phyloP scores from a whole-genome alignment of 2,888 invertebrate species.

The Pyrrhia umbra region DNA sequence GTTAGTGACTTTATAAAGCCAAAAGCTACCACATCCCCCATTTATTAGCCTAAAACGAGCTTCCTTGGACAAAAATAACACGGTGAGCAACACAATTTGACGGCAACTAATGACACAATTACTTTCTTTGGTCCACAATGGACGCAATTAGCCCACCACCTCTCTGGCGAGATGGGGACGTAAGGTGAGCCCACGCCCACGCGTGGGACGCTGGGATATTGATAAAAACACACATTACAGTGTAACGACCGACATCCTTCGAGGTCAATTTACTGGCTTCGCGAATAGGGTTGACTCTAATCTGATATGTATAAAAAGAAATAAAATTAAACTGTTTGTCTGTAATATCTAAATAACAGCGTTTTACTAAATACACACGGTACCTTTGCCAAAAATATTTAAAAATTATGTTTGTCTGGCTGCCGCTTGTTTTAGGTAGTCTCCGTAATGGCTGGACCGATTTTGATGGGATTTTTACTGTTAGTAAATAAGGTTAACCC shows the following conservation, averaged over 20 bases:
- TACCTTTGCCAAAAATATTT: too few relatives aligned
- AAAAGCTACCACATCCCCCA: slow-evolving; percentile 21
- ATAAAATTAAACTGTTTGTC: too few relatives aligned
- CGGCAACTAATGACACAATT: slow-evolving; percentile 54
- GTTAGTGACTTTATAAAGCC: slow-evolving; percentile 3
- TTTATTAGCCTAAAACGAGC: slow-evolving; percentile 19
- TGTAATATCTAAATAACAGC: too few relatives aligned
- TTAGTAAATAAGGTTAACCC: too few relatives aligned
- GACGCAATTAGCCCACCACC: slow-evolving; percentile 42
- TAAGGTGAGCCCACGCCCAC: slow-evolving; percentile 32
- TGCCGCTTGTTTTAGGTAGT: too few relatives aligned
- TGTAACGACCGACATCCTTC: slow-evolving; percentile 17
- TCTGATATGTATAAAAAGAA: too few relatives aligned
- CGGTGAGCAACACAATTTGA: slow-evolving; percentile 40
- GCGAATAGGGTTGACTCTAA: not conserved
- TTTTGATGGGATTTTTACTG: too few relatives aligned
- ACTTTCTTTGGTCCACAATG: slow-evolving; percentile 47
- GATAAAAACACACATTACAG: slow-evolving; percentile 36
- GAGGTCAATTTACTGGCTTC: slow-evolving; percentile 26
- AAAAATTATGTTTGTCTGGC: too few relatives aligned
- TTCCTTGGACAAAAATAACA: slow-evolving; percentile 33
- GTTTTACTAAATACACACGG: too few relatives aligned
- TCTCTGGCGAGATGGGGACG: not conserved
- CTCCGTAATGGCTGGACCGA: too few relatives aligned
- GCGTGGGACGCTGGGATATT: slow-evolving; percentile 18